Conservation (phyloP, 2,888 invertebrate species). For the Melieria omissa region DNA sequence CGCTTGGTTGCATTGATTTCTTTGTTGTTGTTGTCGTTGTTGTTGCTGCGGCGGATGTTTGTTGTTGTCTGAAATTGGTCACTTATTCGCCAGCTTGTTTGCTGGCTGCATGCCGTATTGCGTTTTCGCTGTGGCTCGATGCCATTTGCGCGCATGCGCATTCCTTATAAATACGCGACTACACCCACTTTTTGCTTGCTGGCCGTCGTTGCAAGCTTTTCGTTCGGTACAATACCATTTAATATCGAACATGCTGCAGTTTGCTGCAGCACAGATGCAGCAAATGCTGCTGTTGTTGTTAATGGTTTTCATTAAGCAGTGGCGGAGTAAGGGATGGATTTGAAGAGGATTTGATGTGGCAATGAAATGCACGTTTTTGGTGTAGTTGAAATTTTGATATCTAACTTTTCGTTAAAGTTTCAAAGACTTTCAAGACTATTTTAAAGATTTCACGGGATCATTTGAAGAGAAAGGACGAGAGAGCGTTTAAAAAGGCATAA, state of each 20-base stretch:
- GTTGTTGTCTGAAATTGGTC: slow-evolving; percentile 21
- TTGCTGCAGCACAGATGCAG: slow-evolving; percentile 7
- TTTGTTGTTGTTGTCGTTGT: slow-evolving; percentile 3
- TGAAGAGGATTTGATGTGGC: no score
- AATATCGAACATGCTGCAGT: slow-evolving; percentile 24
- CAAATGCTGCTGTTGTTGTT: not conserved
- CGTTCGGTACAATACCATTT: slow-evolving; percentile 26
- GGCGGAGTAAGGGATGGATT: no score
- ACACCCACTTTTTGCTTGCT: slow-evolving; percentile 1
- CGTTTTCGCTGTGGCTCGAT: not conserved
- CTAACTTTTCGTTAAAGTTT: no score
- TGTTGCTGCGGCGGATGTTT: slow-evolving; percentile 9
- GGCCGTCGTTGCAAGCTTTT: slow-evolving; percentile 2
- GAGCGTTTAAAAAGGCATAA: no score
- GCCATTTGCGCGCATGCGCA: not conserved
- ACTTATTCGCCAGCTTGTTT: slow-evolving; percentile 27
- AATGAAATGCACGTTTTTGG: no score
- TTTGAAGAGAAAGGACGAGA: no score
- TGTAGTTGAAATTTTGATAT: no score
- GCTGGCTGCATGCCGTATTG: not conserved
- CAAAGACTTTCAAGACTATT: no score
- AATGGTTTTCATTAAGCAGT: no score
- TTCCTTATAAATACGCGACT: not conserved
- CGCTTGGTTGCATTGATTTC: not conserved
- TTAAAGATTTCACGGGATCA: no score